These are phyloP conservation scores for Epirrita christyi DNA, from an alignment of 2,888 invertebrate genomes.

Conservation along the genomic window DNA sequence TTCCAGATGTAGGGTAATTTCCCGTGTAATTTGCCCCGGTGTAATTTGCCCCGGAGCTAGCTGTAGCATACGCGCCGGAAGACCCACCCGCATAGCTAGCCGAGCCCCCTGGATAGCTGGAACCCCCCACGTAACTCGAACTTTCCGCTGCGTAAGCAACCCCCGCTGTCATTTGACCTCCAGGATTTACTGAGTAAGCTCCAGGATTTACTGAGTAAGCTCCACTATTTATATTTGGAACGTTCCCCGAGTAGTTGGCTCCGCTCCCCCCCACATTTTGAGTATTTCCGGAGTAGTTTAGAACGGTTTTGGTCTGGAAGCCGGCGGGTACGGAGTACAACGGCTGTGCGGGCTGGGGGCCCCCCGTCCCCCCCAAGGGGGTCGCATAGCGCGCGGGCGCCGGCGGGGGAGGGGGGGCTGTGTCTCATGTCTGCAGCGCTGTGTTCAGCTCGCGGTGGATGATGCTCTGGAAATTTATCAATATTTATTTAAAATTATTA, in stretches of 20 bases:
- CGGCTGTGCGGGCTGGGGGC: constrained; percentile 4
- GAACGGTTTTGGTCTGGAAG: constrained; percentile 22
- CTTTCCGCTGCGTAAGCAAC: too few relatives aligned
- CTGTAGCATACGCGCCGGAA: too few relatives aligned
- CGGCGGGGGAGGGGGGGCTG: constrained; percentile 60
- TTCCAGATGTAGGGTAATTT: constrained; percentile 2
- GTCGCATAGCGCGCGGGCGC: constrained; percentile 31
- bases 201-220: too few relatives aligned
- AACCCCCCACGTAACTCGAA: not conserved
- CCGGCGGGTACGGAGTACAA: constrained; percentile 24
- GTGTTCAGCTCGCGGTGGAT: constrained; percentile 93
- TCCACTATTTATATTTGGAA: not conserved
- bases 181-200: not conserved
- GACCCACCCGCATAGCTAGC: constrained; percentile 11
- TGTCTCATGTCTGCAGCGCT: constrained; percentile 90
- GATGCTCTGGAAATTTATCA: constrained; percentile 71
- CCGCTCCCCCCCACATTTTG: constrained; percentile 1
- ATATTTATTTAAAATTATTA: too few relatives aligned
- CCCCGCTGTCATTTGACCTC: not conserved
- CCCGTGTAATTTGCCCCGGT: not conserved
- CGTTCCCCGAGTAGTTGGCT: not conserved
- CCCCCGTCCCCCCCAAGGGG: constrained; percentile 29
- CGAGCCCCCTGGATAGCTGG: not conserved
- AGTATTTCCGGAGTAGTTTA: not conserved
- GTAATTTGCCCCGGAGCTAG: not conserved